A percentile compares a stretch with the other conserved stretches of the same genome.
Evolutionary conservation across 2,797 vertebrate species (phyloP).

Genomic region (Adrianichthys oophorus): DNA sequence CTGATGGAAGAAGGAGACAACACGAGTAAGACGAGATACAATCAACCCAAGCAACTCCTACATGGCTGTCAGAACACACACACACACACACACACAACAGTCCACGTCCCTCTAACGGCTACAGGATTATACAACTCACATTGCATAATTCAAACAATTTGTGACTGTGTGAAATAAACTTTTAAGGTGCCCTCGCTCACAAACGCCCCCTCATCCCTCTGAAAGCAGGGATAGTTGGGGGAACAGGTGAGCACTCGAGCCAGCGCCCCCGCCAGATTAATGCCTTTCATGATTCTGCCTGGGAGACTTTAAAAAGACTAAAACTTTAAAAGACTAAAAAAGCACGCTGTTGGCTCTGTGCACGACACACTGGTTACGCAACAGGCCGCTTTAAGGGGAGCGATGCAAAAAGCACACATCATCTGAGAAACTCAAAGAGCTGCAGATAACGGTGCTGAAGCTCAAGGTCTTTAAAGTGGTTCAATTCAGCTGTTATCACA

Average conservation of each 20-base stretch:
- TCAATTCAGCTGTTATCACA: neutral
- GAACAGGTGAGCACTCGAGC: slow-evolving; percentile 48
- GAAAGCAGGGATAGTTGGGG: slow-evolving; percentile 42
- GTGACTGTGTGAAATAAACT: slow-evolving; percentile 45
- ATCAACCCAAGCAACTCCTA: slow-evolving; percentile 55
- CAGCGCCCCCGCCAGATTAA: slow-evolving; percentile 27
- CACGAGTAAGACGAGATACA: slow-evolving; percentile 30
- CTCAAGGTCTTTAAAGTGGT: slow-evolving; percentile 16
- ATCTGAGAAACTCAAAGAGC: slow-evolving; percentile 17
- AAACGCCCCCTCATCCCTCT: slow-evolving; percentile 61
- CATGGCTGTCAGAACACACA: slow-evolving; percentile 25
- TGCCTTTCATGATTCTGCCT: slow-evolving; percentile 29
- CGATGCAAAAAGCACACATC: slow-evolving; percentile 17
- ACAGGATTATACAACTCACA: slow-evolving; percentile 53
- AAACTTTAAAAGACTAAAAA: too few species aligned
- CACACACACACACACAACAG: slow-evolving; percentile 22
- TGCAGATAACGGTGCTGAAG: slow-evolving; percentile 4
- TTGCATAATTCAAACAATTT: slow-evolving; percentile 64
- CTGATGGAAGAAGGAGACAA: slow-evolving; percentile 14
- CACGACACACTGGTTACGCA: slow-evolving; percentile 51
- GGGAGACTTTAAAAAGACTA: slow-evolving; percentile 23
- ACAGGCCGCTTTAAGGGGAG: slow-evolving; percentile 44
- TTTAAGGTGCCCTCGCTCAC: slow-evolving; percentile 41
- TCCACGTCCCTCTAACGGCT: slow-evolving; percentile 24
- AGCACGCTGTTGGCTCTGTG: slow-evolving; percentile 32